Evolutionary conservation across 64 coral and sea anemone species (phyloP), one percentile per base, ranked within the genome.

Genomic region (Porites australiensis): DNA sequence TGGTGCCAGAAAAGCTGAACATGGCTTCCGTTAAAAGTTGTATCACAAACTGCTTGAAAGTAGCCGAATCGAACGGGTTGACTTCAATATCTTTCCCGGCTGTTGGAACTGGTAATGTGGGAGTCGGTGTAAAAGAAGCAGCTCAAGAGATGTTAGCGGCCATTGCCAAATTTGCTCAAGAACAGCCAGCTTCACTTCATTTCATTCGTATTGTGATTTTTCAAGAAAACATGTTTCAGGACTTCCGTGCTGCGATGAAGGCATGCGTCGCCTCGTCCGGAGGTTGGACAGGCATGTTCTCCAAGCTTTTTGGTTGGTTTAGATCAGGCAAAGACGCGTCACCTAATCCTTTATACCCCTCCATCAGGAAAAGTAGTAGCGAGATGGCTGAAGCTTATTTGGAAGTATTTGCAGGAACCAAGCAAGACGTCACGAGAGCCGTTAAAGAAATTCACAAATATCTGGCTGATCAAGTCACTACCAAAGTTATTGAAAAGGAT

Each of bases 171-270:
- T 82, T 82, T 62, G 79, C 79, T 63, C 58, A 46, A 48, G 79
- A 82, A 15, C 58, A 64, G 3, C 79, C 79, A 44, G 19, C 59
- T 7, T 64, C 58, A 18, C 23, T 82, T 12, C 23, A 4, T 47
- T 18, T 49, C 7, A 82, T 82, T 82, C 79, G 79, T 3, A 82
- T 82, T 82, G 79, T 82, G 6, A 82, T 82, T 45, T 49, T 9
- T 82, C 14, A 82, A 43, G 14, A 44, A 9, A 37, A 65, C 4
- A 82, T 82, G 60, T 65, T 82, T 3, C 0, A 45, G 5, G 79
- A 18, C 11, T 82, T 45, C 79, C 79, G 58, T 44, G 65, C 2
- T 82, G 79, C 59, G 44, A 82, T 82, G 79, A 27, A 65, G 37
- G 37, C 58, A 16, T 64, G 58, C 58, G 43, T 80, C 21, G 61